Conservation (phyloP, 2,113 vertebrate genomes). For the Anseranas semipalmata region DNA sequence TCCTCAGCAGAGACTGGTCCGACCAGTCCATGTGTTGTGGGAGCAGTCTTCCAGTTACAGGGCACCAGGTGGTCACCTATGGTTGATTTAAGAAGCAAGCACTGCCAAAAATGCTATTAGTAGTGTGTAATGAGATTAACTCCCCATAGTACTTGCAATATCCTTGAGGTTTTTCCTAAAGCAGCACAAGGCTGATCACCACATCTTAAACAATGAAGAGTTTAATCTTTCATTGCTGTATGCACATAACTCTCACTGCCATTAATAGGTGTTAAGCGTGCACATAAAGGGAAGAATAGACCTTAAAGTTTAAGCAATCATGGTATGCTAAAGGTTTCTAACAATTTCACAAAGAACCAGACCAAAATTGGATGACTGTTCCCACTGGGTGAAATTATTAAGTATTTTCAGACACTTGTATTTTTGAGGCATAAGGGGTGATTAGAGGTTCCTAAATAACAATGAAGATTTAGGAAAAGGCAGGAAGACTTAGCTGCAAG, state of each 20-base stretch:
- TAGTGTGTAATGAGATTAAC: constrained; percentile 59
- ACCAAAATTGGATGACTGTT: background rate
- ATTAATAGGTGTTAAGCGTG: background rate
- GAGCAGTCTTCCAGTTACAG: background rate
- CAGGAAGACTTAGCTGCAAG: background rate
- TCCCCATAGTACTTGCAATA: constrained; percentile 17
- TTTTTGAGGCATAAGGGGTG: background rate
- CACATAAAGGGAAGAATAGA: background rate
- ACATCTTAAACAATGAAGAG: constrained; percentile 21
- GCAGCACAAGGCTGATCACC: background rate
- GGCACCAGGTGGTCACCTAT: constrained; percentile 51
- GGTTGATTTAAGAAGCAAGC: constrained; percentile 35
- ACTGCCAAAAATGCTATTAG: constrained; percentile 45
- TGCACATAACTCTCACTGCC: background rate
- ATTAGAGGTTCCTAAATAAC: background rate
- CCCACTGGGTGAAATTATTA: background rate
- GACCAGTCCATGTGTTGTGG: background rate
- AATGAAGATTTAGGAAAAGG: background rate
- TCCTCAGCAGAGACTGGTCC: background rate
- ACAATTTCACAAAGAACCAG: background rate
- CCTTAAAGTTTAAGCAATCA: background rate
- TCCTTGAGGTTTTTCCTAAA: constrained; percentile 15
- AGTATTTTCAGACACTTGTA: background rate
- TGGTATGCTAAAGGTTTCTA: background rate
- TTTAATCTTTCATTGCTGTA: constrained; percentile 29